Evolutionary conservation across 2,797 vertebrate genomes (phyloP), one percentile per base, ranked within the genome.

Genomic region (Enteromius radiatus): DNA sequence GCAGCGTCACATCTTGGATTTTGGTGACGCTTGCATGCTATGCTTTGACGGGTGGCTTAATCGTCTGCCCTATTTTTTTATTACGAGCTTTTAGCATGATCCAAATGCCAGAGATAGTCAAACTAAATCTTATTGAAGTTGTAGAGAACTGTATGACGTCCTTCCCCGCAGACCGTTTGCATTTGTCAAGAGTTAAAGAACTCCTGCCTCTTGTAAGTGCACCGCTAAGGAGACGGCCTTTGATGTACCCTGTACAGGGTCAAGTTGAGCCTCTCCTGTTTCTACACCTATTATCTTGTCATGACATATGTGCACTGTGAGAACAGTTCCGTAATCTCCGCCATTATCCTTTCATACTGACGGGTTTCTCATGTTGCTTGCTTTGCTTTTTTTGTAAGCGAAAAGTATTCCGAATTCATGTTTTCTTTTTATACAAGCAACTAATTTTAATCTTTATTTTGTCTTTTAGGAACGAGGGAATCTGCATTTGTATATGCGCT

Each of bases 401-500:
- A 11, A 28, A 21, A 38, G 19, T 17, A 19, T 23, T 43, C 31
- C 41, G n/a, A 38, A 47, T 28, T 45, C 7, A 38, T 26, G 14
- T 36, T 19, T 19, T 38, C 33, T 67, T 67, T n/a, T 33, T 52
- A 38, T 47, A 36, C 23, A 64, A 65, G 28, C 61, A 65, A 67
- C 21, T 28, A 0, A 41, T 71, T 11, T 41, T 0, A 52, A 56
- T 61, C n/a, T 70, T 52, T 81, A 85, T 21, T 81, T 81, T 63
- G 59, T 70, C 7, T 15, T 0, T 3, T 91, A 99, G 98, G 98
- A 87, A 99, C 98, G 23, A 94, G 98, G 87, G 98, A 99, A 91
- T 95, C 97, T 2, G 98, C 98, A 1, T 99, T 99, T 82, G 96
- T 99, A 80, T 97, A 99, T 47, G 98, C 98, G 31, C 94, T 99